phyloP scores from a whole-genome alignment of 2,888 invertebrate species.

The Xestia ashworthii region DNA sequence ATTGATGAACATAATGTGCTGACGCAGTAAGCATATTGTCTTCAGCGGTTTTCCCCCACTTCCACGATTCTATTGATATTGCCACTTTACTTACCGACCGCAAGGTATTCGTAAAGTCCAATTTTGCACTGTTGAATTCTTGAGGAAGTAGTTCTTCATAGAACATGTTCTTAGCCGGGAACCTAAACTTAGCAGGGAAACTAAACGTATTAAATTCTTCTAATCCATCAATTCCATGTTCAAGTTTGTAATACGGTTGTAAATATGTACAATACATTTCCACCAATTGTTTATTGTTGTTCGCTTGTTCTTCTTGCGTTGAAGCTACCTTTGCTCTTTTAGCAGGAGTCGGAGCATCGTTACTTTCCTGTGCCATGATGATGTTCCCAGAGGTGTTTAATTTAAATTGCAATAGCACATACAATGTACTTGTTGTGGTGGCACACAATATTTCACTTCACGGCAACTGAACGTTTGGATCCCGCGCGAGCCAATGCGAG shows the following conservation, averaged over 20 bases:
- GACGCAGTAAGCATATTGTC: slow-evolving; percentile 13
- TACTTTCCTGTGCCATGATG: slow-evolving; percentile 1
- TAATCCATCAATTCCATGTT: background rate
- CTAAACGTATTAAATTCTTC: background rate
- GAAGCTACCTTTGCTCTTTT: background rate
- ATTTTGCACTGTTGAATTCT: slow-evolving; percentile 4
- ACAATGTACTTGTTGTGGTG: background rate
- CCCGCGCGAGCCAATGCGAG: no score
- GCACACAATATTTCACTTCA: background rate
- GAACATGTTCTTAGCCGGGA: background rate
- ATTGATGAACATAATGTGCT: slow-evolving; percentile 14
- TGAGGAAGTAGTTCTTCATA: slow-evolving; percentile 7
- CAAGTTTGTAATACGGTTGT: background rate
- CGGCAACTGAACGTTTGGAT: background rate
- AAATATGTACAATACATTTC: background rate
- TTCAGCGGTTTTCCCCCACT: background rate
- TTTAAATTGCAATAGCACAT: background rate
- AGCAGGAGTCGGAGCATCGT: background rate
- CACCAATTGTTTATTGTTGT: background rate
- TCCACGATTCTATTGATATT: slow-evolving; percentile 7
- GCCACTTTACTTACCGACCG: no score
- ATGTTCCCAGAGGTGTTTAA: no score
- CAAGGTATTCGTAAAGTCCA: background rate
- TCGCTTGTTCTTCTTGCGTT: background rate
- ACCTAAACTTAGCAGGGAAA: background rate